Evolutionary conservation across 2,113 vertebrate species (phyloP), one percentile per base, ranked within the genome.

Genomic region (Nothoprocta perdicaria): DNA sequence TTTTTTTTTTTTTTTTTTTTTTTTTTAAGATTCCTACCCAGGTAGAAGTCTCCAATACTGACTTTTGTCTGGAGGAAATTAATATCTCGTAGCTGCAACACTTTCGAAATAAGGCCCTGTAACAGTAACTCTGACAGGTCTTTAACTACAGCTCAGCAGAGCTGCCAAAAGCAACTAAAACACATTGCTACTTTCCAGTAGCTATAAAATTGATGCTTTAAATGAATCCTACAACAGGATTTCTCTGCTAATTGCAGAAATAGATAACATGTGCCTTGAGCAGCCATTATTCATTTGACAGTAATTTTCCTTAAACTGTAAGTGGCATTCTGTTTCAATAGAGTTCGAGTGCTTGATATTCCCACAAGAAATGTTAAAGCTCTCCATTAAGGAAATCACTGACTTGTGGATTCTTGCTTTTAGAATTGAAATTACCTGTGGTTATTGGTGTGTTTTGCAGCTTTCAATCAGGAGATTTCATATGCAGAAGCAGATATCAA

Each of bases 231-330:
- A 90, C 84, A 93, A 92, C 31, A 84, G 50, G n/a, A 80, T 76
- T 87, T 97, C 84, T 95, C 85, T 82, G 6, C 69, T 97, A 95
- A 97, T 96, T 97, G 95, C 80, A 94, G 83, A 95, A 96, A 95
- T 94, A 96, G 93, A 96, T 95, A 97, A 67, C 29, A 46, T 94
- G 80, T 65, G 91, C 90, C 92, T 95, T 92, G 75, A 94, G 53
- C 79, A 94, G 71, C 48, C 81, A 94, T 94, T 96, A 96, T 95
- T 96, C 85, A 91, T 95, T 95, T 82, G 86, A 93, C 92, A 88
- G 84, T 65, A 87, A 85, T 95, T 95, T 97, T 95, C 95, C 63
- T 93, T 96, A 79, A 94, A 95, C 75, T 78, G 24, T 74, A 91
- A 95, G 77, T 80, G 84, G 69, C 89, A 87, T 80, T 84, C 61